Evolutionary conservation across 2,113 vertebrate species (phyloP), one percentile per base, ranked within the genome.

Genomic region (Apteryx mantelli): DNA sequence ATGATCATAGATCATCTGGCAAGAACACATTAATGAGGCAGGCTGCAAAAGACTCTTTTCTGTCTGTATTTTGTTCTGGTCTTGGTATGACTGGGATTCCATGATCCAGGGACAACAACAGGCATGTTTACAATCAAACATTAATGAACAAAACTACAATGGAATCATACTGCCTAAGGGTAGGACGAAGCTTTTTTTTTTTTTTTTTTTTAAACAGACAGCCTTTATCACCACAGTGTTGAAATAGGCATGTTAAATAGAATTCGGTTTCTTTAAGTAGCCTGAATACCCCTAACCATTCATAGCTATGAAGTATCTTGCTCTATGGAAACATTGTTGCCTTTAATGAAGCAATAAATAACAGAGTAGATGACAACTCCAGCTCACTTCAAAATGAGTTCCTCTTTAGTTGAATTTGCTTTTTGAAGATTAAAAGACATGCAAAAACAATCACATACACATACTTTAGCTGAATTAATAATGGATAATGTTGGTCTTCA

Each of bases 21-120:
- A 95, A 83, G 77, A 40, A 81, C 0, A 34, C 26, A 8, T 40
- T 50, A 66, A 53, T 0, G 0, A 84, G 44, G 7, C 0, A 1
- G n/a, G 13, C 14, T 75, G 70, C n/a, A 52, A 44, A 86, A 40
- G 14, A 69, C 65, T 58, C 38, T 56, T 34, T 70, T 66, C 34
- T 58, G 82, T 58, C 52, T 71, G 18, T 2, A 0, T 64, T 92
- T 84, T 86, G n/a, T 79, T 79, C n/a, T 76, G 22, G 8, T 86
- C 84, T 36, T 58, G 32, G 18, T 75, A 66, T 21, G 50, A 77
- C 21, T 52, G 40, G 24, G 65, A 61, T 75, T 87, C 68, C 42
- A 73, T 73, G 64, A 66, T 52, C n/a, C 32, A 52, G 28, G 52
- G 36, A 38, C 36, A 66, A 36, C 9, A 82, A 9, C 5, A 38